phyloP scores from a whole-genome alignment of 2,113 vertebrate species.

The Cyanoramphus novaezelandiae region DNA sequence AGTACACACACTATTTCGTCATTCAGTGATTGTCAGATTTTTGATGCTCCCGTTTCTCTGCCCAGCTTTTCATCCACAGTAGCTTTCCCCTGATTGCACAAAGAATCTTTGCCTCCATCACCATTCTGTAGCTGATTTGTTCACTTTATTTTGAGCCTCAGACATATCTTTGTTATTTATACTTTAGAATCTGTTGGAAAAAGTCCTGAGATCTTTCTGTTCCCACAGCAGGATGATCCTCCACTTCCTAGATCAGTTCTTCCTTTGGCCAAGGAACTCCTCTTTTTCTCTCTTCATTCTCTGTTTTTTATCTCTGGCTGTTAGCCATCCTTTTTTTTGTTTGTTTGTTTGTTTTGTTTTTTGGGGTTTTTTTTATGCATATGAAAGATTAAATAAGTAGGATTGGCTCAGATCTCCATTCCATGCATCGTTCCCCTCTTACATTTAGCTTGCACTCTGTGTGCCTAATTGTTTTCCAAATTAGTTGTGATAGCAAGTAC shows the following conservation, averaged over 20 bases:
- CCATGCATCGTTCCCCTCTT: neutral
- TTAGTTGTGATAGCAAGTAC: neutral
- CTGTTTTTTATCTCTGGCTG: neutral
- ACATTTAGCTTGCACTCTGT: neutral
- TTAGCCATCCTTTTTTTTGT: neutral
- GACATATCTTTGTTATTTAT: neutral
- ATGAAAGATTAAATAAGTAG: neutral
- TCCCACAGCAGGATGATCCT: neutral
- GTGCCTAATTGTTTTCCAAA: neutral
- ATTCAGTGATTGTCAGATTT: constrained; percentile 20
- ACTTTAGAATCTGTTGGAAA: neutral
- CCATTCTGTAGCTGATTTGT: neutral
- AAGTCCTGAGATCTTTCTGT: neutral
- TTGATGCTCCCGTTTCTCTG: constrained; percentile 40
- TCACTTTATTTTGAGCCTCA: neutral
- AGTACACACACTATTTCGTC: neutral
- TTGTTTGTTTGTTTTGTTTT: neutral
- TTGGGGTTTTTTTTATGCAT: neutral
- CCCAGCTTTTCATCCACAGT: neutral
- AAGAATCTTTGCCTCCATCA: neutral
- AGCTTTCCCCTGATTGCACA: neutral
- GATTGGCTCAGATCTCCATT: neutral
- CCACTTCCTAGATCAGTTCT: neutral
- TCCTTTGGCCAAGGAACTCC: neutral
- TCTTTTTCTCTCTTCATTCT: neutral